A percentile compares a stretch with the other conserved stretches of the same genome.
Conservation (phyloP, 2,888 invertebrate species). For the Strigamia transsilvanica region DNA sequence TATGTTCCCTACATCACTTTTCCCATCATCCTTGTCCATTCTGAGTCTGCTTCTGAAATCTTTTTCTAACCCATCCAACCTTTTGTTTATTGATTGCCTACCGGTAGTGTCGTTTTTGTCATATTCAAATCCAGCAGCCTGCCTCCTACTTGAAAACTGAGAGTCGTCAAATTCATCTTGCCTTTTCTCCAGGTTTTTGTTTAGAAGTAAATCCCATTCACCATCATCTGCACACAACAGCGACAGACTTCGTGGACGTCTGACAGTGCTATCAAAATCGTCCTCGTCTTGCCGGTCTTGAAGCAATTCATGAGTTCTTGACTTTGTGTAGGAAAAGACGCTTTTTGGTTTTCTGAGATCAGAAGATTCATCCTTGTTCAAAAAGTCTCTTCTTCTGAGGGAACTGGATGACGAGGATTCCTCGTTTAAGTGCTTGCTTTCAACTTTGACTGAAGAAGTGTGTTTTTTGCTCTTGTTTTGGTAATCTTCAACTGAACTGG, state of each 20-base stretch:
- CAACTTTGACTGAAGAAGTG: background rate
- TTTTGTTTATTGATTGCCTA: background rate
- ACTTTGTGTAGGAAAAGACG: background rate
- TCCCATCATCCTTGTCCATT: background rate
- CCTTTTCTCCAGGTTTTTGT: background rate
- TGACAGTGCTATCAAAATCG: background rate
- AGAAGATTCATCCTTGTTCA: background rate
- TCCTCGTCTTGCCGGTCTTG: background rate
- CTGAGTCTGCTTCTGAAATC: background rate
- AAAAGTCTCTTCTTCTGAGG: background rate
- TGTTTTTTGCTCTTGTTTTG: background rate
- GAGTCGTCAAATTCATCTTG: background rate
- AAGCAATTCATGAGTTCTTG: background rate
- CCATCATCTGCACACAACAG: background rate
- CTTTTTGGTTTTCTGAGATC: background rate
- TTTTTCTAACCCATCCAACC: background rate
- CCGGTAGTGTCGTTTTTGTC: background rate
- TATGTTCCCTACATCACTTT: background rate
- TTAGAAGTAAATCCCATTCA: background rate
- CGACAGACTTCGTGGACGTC: conserved; percentile 10
- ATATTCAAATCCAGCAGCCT: background rate
- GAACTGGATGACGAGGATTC: background rate
- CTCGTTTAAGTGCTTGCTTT: background rate
- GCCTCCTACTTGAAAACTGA: background rate
- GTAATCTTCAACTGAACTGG: background rate